Evolutionary conservation across 2,113 vertebrate species (phyloP).

Genomic region (Antechinus stuartii): DNA sequence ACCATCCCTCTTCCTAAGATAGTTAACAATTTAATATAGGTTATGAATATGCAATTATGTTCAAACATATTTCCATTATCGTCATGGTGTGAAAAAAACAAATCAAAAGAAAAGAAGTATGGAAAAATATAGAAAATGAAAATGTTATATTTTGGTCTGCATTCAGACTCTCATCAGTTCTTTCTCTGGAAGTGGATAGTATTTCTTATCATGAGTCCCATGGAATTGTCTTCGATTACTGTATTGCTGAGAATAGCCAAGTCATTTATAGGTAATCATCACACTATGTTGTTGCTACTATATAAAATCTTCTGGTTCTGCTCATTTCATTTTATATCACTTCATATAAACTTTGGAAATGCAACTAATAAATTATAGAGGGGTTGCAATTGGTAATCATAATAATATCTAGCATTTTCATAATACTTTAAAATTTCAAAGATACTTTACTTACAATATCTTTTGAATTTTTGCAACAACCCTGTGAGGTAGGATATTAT

Average conservation of each 20-base stretch:
- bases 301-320: neutral
- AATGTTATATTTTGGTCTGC: neutral
- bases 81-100: too few relatives aligned
- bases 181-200: neutral
- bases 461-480: neutral
- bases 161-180: neutral
- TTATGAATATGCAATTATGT: too few relatives aligned
- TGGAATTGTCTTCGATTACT: neutral
- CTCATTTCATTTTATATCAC: neutral
- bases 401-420: neutral
- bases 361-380: neutral
- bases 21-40: too few relatives aligned
- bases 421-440: neutral
- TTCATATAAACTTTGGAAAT: neutral
- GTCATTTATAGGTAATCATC: neutral
- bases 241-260: neutral
- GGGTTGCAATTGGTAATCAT: neutral
- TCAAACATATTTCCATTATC: too few relatives aligned
- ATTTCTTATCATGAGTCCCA: neutral
- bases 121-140: neutral
- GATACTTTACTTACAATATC: neutral
- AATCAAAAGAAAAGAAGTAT: too few relatives aligned
- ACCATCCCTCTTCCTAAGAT: too few relatives aligned
- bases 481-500: neutral
- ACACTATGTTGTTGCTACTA: neutral